These are phyloP conservation scores for Arizona elegans DNA, from an alignment of 2,113 vertebrate genomes.

Conservation along the genomic window DNA sequence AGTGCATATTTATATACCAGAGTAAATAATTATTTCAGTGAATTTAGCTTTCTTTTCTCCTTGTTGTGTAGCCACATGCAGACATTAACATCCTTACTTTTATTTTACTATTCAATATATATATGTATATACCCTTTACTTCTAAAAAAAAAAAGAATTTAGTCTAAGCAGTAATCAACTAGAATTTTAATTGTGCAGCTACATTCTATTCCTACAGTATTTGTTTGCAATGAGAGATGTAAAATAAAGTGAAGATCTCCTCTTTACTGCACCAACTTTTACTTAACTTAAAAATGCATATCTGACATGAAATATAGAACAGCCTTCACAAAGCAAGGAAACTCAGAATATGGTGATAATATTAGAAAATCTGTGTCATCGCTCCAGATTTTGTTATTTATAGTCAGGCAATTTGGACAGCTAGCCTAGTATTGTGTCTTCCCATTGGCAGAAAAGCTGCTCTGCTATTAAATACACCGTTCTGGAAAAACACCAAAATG, in stretches of 20 bases:
- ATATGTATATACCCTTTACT: background rate
- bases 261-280: background rate
- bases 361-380: background rate
- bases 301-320: background rate
- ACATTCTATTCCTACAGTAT: background rate
- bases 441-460: background rate
- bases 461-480: background rate
- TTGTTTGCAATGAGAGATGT: background rate
- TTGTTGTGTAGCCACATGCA: constrained; percentile 21
- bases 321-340: background rate
- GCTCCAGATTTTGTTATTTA: background rate
- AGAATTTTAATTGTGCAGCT: background rate
- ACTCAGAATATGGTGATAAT: background rate
- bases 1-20: constrained; percentile 11
- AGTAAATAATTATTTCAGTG: constrained; percentile 16
- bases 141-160: background rate
- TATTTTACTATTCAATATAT: background rate
- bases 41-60: constrained; percentile 19
- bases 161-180: background rate
- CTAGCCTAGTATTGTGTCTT: background rate
- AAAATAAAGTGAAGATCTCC: background rate
- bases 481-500: background rate
- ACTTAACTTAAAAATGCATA: background rate
- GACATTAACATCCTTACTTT: constrained; percentile 14
- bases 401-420: background rate